Evolutionary conservation across 2,888 invertebrate genomes (phyloP).

Genomic region (Resseliella maxima): DNA sequence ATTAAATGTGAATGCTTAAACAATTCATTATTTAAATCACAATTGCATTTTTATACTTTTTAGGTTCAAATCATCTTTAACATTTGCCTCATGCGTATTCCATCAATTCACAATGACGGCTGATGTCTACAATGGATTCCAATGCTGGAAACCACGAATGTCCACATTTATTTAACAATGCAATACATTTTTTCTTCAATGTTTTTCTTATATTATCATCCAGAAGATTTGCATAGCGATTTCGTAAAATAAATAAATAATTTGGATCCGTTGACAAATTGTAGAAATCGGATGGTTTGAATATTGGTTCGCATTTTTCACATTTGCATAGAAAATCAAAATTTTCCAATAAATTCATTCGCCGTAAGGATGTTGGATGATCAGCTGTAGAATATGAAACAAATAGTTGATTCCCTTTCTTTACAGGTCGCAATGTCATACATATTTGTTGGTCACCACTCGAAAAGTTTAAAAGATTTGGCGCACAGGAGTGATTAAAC

Average conservation of each 20-base stretch:
- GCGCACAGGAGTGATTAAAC: constrained; percentile 6
- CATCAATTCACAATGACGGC: not conserved
- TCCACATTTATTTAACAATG: not conserved
- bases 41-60: too few relatives aligned
- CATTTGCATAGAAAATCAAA: not conserved
- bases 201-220: not conserved
- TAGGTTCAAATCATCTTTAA: too few relatives aligned
- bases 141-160: not conserved
- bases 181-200: not conserved
- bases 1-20: too few relatives aligned
- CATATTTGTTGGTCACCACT: not conserved
- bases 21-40: too few relatives aligned
- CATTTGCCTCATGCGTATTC: too few relatives aligned
- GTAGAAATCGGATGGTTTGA: not conserved
- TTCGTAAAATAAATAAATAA: not conserved
- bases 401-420: not conserved
- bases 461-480: not conserved
- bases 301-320: not conserved
- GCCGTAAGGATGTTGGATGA: not conserved
- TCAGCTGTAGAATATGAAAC: not conserved
- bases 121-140: not conserved
- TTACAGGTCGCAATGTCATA: not conserved
- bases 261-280: not conserved
- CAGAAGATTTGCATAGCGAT: not conserved
- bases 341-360: not conserved